These are phyloP conservation scores for Drosophila lacicola DNA, from an alignment of 2,888 invertebrate genomes.

Conservation along the genomic window DNA sequence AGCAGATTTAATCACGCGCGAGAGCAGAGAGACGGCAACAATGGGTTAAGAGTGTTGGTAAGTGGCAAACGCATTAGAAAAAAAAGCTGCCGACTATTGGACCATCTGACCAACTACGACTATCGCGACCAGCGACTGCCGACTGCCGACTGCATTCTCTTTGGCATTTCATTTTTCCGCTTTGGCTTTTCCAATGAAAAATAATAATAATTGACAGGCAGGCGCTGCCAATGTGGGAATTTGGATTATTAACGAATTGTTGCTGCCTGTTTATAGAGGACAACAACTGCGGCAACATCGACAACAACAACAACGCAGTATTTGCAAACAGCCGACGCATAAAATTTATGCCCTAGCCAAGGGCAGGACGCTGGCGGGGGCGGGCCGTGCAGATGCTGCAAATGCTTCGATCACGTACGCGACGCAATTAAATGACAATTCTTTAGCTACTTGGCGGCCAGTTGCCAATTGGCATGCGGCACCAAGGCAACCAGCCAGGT, in stretches of 20 bases:
- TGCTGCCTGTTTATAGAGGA: slow-evolving; percentile 60
- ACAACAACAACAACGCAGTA: slow-evolving; percentile 23
- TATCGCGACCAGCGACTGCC: slow-evolving; percentile 25
- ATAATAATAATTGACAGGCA: slow-evolving; percentile 80
- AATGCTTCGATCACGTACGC: slow-evolving; percentile 84
- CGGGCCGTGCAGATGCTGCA: slow-evolving; percentile 47
- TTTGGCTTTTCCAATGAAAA: slow-evolving; percentile 76
- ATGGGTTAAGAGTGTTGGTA: slow-evolving; percentile 69
- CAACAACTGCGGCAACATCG: slow-evolving; percentile 35
- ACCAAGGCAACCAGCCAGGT: slow-evolving; percentile 35
- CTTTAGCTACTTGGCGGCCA: slow-evolving; percentile 69
- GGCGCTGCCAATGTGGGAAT: slow-evolving; percentile 77
- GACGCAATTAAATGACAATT: slow-evolving; percentile 85
- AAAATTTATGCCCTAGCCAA: slow-evolving; percentile 70
- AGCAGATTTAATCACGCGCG: slow-evolving; percentile 79
- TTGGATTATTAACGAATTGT: slow-evolving; percentile 81
- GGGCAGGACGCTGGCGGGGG: slow-evolving; percentile 7
- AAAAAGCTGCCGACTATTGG: slow-evolving; percentile 33
- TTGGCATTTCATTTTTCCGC: slow-evolving; percentile 77
- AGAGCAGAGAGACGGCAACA: slow-evolving; percentile 60
- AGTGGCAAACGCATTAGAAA: slow-evolving; percentile 76
- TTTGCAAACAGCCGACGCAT: slow-evolving; percentile 73
- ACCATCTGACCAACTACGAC: slow-evolving; percentile 36
- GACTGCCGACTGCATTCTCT: slow-evolving; percentile 54
- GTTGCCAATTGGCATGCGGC: slow-evolving; percentile 74